Base-by-base conservation (phyloP, 2,888 invertebrate genomes). In the Shargacucullia verbasci region DNA sequence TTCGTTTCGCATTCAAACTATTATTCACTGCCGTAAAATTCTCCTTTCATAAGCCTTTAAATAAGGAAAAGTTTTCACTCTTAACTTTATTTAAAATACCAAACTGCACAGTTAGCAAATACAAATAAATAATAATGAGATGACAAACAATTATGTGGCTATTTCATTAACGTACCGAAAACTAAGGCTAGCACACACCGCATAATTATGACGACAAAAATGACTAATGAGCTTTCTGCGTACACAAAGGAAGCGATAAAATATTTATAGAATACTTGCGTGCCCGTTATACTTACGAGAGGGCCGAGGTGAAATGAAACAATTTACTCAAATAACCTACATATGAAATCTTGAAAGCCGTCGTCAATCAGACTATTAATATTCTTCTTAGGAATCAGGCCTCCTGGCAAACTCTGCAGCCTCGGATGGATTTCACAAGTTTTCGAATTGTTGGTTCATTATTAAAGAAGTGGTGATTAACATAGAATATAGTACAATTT, bases 191-290 rank as follows among this genome's bases (percentile, higher is more conserved):
- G 33, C 39, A 39, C 27, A 59, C 59, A 55, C 55, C 46, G 47
- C 38, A 58, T 60, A 75, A 72, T 79, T 74, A 73, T 59, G 54
- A 63, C 65, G 65, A 71, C 64, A 63, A 74, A 78, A 78, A 79
- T 79, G 69, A 77, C 77, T 74, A 80, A 80, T 77, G 72, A 76
- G 70, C 56, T 77, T 73, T 70, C 67, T 64, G 62, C 50, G 61
- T 67, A 71, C 61, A 75, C 73, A 72, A 72, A 79, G 75, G 76
- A 79, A 79, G 66, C 64, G 41, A 73, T 80, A 68, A 78, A 79
- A 79, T 79, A 80, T 80, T 80, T 79, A 80, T 79, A 71, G 72
- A 69, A 76, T 65, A 62, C 64, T 79, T 57, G 75, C 76, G 76
- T 78, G 75, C 64, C 50, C 58, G 52, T 62, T 59, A 62, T 67